A percentile compares a stretch with the other conserved stretches of the same genome.
phyloP scores from a whole-genome alignment of 2,113 vertebrate species.

The Galeopterus variegatus region DNA sequence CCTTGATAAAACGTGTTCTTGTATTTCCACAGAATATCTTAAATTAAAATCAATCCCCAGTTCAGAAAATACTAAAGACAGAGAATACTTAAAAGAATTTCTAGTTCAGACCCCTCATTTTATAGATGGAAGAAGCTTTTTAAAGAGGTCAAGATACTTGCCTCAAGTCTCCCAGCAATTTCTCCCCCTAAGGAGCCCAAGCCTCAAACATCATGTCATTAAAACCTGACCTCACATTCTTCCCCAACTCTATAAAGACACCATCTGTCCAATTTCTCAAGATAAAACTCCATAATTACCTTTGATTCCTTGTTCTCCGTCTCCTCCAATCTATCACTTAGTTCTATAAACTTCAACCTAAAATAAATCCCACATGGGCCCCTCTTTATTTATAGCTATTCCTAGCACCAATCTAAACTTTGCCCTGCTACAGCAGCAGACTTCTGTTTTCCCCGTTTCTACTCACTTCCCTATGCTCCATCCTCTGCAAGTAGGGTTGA shows the following conservation, averaged over 20 bases:
- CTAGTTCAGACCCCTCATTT: not conserved
- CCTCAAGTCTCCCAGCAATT: not conserved
- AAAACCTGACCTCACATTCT: not conserved
- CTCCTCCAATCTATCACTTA: not conserved
- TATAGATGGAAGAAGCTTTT: not conserved
- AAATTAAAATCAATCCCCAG: conserved; percentile 1
- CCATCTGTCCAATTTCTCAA: not conserved
- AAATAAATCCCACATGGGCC: not conserved
- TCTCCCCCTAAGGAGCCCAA: not conserved
- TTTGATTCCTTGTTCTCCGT: not conserved
- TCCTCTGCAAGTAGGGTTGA: not conserved
- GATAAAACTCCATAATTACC: not conserved
- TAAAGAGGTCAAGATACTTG: not conserved
- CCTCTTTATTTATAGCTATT: not conserved
- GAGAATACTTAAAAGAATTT: not conserved
- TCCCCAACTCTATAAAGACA: not conserved
- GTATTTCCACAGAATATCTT: not conserved
- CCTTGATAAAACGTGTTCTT: not conserved
- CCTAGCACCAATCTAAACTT: not conserved
- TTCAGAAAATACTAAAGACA: not conserved
- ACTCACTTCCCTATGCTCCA: not conserved
- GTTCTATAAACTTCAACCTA: not conserved
- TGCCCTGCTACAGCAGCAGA: not conserved
- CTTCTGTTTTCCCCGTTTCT: not conserved
- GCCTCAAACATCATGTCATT: not conserved